These are phyloP conservation scores for Euphonia xanthogaster DNA, from an alignment of 2,797 vertebrate species.

Conservation along the genomic window DNA sequence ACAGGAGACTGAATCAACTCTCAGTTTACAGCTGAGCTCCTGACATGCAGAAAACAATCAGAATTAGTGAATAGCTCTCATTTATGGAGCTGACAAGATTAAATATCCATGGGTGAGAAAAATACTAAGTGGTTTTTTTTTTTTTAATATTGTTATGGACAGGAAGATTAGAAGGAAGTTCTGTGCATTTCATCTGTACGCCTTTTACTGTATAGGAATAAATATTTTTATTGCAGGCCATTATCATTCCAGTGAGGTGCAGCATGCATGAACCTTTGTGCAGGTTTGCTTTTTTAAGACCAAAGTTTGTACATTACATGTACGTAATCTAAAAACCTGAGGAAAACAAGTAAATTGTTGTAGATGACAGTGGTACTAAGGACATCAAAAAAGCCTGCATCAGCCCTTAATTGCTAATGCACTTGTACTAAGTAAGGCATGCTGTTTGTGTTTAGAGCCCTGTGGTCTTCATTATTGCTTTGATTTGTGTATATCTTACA, in stretches of 20 bases:
- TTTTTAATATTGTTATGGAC: background rate
- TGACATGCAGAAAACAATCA: background rate
- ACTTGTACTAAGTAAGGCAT: conserved; percentile 1
- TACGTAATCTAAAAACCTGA: background rate
- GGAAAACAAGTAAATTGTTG: background rate
- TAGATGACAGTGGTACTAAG: background rate
- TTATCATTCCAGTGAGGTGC: background rate
- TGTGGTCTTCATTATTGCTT: conserved; percentile 1
- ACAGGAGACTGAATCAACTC: background rate
- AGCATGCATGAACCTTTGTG: conserved; percentile 47
- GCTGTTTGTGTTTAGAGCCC: conserved; percentile 7
- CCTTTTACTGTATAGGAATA: background rate
- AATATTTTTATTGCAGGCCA: background rate
- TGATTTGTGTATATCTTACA: conserved; percentile 16
- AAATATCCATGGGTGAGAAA: background rate
- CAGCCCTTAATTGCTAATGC: background rate
- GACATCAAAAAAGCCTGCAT: background rate
- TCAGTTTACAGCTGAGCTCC: background rate
- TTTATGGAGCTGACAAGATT: background rate
- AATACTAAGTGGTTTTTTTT: background rate
- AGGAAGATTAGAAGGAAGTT: background rate
- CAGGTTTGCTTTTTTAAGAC: conserved; percentile 44
- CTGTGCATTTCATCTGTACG: background rate
- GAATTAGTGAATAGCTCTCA: background rate
- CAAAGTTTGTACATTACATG: conserved; percentile 48